These are phyloP conservation scores for Scylla paramamosain DNA, from an alignment of 1,140 invertebrate species.

Conservation along the genomic window DNA sequence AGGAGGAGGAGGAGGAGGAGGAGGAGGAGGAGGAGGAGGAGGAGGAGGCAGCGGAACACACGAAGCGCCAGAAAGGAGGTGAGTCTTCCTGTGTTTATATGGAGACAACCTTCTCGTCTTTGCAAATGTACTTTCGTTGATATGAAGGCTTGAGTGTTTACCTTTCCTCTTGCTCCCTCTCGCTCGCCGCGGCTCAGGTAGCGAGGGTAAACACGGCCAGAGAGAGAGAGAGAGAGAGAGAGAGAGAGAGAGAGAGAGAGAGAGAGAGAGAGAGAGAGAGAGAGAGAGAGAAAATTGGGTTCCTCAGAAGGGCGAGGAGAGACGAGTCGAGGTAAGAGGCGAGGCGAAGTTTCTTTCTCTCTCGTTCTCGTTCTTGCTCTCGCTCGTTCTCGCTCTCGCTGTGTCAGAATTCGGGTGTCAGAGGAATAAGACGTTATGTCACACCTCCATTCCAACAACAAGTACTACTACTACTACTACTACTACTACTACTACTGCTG, in stretches of 20 bases:
- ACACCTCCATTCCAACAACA: too few species aligned
- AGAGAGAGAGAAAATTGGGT: background rate
- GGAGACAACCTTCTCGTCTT: constrained; percentile 29
- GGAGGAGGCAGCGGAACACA: background rate
- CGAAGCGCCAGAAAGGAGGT: background rate
- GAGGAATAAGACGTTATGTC: too few species aligned
- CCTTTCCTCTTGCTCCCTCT: background rate
- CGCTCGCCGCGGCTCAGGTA: constrained; percentile 2
- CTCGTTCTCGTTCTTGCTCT: too few species aligned
- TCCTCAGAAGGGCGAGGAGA: background rate
- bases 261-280: background rate
- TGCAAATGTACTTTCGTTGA: constrained; percentile 47
- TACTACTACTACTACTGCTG: too few species aligned
- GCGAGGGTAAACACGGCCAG: background rate
- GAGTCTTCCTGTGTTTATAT: background rate
- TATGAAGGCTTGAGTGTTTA: constrained; percentile 26
- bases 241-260: background rate
- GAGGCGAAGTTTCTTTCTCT: too few species aligned
- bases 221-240: background rate
- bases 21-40: background rate
- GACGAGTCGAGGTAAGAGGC: too few species aligned
- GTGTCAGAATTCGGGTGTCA: too few species aligned
- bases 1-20: too few species aligned
- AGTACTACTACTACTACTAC: too few species aligned
- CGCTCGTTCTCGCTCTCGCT: too few species aligned